Evolutionary conservation across 2,113 vertebrate genomes (phyloP).

Genomic region (Todiramphus chloris): DNA sequence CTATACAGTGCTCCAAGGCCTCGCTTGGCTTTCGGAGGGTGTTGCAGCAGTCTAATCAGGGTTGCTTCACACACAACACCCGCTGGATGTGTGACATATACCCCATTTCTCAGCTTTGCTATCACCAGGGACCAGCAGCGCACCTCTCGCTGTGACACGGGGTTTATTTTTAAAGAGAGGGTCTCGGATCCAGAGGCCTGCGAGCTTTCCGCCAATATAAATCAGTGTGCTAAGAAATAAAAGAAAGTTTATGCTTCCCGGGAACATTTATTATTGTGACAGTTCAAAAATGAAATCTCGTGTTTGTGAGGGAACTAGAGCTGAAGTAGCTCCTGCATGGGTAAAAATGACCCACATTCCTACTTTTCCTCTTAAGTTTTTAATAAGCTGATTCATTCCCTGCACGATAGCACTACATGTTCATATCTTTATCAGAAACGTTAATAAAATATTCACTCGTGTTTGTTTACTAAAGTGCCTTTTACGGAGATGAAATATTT

Average conservation of each 20-base stretch:
- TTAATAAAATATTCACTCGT: constrained; percentile 47
- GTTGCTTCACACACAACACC: accelerated
- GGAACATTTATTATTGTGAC: background rate
- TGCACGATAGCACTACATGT: background rate
- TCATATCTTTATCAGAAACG: background rate
- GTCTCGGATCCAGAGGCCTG: background rate
- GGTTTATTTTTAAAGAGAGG: background rate
- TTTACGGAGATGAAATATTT: constrained; percentile 40
- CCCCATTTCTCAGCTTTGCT: too few species aligned
- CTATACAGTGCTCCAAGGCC: background rate
- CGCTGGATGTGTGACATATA: accelerated
- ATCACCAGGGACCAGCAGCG: background rate
- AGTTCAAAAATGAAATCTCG: background rate
- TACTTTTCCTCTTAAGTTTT: constrained; percentile 11
- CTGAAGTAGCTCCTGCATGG: background rate
- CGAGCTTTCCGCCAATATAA: background rate
- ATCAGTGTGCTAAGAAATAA: background rate
- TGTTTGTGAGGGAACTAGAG: background rate
- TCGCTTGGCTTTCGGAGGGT: background rate
- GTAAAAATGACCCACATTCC: constrained; percentile 27
- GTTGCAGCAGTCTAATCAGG: background rate
- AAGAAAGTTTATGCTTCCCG: background rate
- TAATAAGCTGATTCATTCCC: constrained; percentile 13
- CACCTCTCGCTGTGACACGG: background rate
- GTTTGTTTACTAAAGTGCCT: constrained; percentile 48